A percentile compares a stretch with the other conserved stretches of the same genome.
phyloP scores from a whole-genome alignment of 2,888 invertebrate species.

The Lepas anatifera region DNA sequence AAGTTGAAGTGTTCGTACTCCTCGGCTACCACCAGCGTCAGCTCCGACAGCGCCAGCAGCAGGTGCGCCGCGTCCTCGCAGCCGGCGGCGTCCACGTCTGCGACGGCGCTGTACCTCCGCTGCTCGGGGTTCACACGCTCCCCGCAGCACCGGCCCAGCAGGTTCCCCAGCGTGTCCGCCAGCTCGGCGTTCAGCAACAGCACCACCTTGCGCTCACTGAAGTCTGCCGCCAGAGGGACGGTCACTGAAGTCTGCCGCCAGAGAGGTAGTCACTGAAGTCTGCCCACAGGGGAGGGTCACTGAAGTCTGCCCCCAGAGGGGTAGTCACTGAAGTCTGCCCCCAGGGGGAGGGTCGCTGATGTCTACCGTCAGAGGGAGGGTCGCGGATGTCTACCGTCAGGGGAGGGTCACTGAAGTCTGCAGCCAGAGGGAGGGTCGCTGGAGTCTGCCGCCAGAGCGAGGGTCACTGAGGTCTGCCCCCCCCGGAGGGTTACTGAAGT shows the following conservation, averaged over 20 bases:
- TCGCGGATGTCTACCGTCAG: no score
- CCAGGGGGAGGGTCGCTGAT: no score
- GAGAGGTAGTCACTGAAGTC: conserved; percentile 56
- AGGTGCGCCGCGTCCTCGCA: conserved; percentile 12
- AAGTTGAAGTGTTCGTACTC: conserved; percentile 65
- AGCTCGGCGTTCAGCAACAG: conserved; percentile 75
- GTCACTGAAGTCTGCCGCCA: conserved; percentile 63
- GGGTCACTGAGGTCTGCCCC: conserved; percentile 61
- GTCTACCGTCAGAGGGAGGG: no score
- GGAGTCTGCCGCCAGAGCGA: conserved; percentile 52
- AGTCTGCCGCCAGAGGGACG: conserved; percentile 48
- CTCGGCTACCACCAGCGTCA: conserved; percentile 38
- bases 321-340: conserved; percentile 54
- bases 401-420: no score
- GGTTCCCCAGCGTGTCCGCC: conserved; percentile 84
- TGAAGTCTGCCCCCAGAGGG: conserved; percentile 55
- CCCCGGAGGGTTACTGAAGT: conserved; percentile 57
- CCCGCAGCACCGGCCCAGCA: conserved; percentile 67
- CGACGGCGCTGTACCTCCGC: no score
- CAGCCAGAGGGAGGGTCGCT: no score
- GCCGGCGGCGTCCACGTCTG: no score
- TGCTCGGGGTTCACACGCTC: conserved; percentile 62
- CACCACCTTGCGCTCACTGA: conserved; percentile 58
- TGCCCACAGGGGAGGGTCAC: conserved; percentile 41
- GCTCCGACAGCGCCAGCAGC: conserved; percentile 8